Conservation (phyloP, 2,797 vertebrate species). For the Pachyuromys duprasi region DNA sequence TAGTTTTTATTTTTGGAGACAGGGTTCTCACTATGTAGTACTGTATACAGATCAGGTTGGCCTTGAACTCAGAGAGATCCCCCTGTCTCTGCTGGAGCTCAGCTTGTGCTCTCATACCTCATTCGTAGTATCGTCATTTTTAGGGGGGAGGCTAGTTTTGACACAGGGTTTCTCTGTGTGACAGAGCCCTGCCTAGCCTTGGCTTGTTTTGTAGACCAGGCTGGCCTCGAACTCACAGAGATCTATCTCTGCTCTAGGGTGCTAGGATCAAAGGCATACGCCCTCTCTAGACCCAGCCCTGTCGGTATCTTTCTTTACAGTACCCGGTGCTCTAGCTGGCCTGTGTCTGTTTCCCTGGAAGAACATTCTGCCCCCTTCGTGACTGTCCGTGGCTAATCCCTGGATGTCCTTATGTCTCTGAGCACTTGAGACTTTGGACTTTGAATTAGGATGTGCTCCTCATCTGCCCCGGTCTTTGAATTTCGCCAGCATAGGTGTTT, state of each 20-base stretch:
- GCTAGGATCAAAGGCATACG: too few relatives aligned
- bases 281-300: too few relatives aligned
- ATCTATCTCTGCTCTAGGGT: too few relatives aligned
- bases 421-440: neutral
- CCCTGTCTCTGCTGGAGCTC: neutral
- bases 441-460: neutral
- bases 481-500: neutral
- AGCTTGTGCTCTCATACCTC: too few relatives aligned
- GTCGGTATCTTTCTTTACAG: neutral
- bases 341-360: neutral
- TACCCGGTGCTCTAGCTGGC: neutral
- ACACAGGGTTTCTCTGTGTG: too few relatives aligned
- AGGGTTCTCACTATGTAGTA: neutral
- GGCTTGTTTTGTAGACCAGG: too few relatives aligned
- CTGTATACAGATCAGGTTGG: neutral
- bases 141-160: too few relatives aligned
- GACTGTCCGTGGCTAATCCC: neutral
- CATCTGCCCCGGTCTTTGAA: neutral
- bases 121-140: too few relatives aligned
- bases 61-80: neutral
- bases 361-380: too few relatives aligned
- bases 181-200: too few relatives aligned
- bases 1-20: neutral
- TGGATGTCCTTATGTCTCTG: too few relatives aligned
- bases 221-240: too few relatives aligned